phyloP scores from a whole-genome alignment of 2,113 vertebrate genomes.

The Benitochromis conjunctus region DNA sequence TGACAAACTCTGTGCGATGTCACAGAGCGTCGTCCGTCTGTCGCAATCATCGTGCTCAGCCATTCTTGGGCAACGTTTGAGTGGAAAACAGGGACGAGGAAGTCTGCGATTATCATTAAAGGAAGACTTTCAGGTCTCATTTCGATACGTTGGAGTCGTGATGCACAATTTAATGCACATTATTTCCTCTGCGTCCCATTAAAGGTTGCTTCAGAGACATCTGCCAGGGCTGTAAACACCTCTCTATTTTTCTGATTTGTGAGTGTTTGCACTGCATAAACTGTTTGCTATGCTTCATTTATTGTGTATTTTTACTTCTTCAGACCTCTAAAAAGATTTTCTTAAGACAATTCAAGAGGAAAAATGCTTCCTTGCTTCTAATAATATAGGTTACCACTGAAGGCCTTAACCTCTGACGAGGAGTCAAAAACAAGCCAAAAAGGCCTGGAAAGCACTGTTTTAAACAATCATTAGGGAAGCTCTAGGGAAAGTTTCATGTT shows the following conservation, averaged over 20 bases:
- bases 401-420: background rate
- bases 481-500: background rate
- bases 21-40: constrained; percentile 38
- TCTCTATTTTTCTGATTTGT: background rate
- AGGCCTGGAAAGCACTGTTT: background rate
- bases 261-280: background rate
- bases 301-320: background rate
- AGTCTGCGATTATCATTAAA: background rate
- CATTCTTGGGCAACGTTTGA: constrained; percentile 35
- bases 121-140: background rate
- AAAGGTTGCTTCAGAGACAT: background rate
- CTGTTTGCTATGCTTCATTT: background rate
- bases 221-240: background rate
- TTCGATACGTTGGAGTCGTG: background rate
- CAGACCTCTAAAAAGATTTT: background rate
- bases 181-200: background rate
- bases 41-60: constrained; percentile 35
- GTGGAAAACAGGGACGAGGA: constrained; percentile 21
- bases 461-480: background rate
- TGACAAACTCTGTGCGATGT: constrained; percentile 7
- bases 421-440: background rate
- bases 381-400: background rate
- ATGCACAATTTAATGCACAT: background rate
- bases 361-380: background rate
- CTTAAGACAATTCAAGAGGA: background rate